Evolutionary conservation across 2,797 vertebrate species (phyloP).

Genomic region (Rhynchotus rufescens): DNA sequence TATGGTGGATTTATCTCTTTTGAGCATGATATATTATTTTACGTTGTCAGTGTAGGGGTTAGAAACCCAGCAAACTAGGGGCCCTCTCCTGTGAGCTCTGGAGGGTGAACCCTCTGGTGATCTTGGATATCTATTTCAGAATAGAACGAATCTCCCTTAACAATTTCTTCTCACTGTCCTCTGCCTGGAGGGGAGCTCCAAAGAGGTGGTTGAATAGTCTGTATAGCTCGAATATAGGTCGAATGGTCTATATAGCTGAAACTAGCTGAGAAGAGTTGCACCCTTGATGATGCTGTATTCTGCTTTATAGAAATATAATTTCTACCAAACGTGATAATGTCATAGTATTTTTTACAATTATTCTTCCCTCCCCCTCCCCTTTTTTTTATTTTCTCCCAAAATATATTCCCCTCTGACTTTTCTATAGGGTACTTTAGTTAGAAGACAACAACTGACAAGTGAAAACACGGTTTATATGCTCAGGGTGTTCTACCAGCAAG

Average conservation of each 20-base stretch:
- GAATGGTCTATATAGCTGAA: not conserved
- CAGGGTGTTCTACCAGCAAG: not conserved
- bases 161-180: not conserved
- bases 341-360: not conserved
- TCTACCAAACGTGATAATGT: not conserved
- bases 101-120: not conserved
- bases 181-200: not conserved
- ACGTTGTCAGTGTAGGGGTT: not conserved
- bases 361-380: too few species aligned
- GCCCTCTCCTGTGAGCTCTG: not conserved
- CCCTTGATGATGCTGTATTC: not conserved
- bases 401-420: not conserved
- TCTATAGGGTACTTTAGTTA: not conserved
- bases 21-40: not conserved
- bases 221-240: too few species aligned
- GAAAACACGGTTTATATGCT: slow-evolving; percentile 13
- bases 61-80: not conserved
- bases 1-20: not conserved
- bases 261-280: not conserved
- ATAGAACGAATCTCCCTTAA: not conserved
- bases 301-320: not conserved
- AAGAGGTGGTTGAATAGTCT: not conserved
- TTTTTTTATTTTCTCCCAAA: not conserved
- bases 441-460: not conserved
- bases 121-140: not conserved